phyloP scores from a whole-genome alignment of 2,797 vertebrate genomes.

The Meriones psammophilus region DNA sequence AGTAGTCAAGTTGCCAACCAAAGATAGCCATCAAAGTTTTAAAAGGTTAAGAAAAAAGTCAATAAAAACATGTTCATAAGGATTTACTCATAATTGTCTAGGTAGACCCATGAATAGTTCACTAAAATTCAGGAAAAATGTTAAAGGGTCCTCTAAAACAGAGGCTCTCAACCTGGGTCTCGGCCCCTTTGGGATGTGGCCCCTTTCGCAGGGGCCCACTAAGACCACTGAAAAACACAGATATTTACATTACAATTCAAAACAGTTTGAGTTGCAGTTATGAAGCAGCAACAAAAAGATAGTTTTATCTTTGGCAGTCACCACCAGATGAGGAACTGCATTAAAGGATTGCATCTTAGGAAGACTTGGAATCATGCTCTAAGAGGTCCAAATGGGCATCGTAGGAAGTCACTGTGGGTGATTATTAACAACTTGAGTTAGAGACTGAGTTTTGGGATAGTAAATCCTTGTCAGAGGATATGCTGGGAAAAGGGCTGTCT shows the following conservation, averaged over 20 bases:
- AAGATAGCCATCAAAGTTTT: background rate
- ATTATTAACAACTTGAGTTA: background rate
- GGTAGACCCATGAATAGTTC: background rate
- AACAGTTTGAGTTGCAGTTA: background rate
- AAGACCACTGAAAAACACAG: background rate
- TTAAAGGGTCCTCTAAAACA: background rate
- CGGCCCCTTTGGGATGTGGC: background rate
- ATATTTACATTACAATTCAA: background rate
- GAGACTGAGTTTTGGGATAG: background rate
- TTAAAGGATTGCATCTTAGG: background rate
- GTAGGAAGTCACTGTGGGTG: no score
- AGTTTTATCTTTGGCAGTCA: background rate
- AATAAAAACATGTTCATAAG: conserved; percentile 19
- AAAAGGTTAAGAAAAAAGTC: background rate
- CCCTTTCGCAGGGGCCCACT: background rate
- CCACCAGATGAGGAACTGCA: background rate
- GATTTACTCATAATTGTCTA: background rate
- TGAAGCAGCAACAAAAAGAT: background rate
- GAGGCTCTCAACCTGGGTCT: background rate
- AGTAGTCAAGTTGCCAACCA: background rate
- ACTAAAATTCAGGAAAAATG: background rate
- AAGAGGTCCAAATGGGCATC: background rate
- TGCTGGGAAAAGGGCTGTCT: background rate
- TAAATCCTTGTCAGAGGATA: background rate
- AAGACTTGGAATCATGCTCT: background rate